phyloP scores from a whole-genome alignment of 1,140 invertebrate species.

The Mycetomoellerius zeteki region DNA sequence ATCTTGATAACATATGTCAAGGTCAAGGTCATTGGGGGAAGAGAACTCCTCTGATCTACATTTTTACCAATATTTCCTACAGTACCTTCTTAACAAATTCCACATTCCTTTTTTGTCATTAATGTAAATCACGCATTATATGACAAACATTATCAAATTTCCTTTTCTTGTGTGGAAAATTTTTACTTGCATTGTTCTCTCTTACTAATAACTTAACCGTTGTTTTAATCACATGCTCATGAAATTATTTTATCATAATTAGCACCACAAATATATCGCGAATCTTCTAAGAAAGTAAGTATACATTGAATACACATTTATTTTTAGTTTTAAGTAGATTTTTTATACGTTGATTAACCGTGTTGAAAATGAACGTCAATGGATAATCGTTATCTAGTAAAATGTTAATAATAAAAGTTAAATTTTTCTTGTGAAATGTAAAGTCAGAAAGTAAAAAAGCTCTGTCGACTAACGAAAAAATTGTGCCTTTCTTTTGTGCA shows the following conservation, averaged over 20 bases:
- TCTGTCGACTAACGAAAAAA: too few relatives aligned
- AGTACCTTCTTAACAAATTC: not conserved
- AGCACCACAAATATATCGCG: not conserved
- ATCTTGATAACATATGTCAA: too few relatives aligned
- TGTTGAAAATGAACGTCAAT: too few relatives aligned
- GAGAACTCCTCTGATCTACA: too few relatives aligned
- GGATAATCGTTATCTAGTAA: too few relatives aligned
- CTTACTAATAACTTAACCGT: not conserved
- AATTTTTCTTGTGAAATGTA: too few relatives aligned
- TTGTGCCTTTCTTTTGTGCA: too few relatives aligned
- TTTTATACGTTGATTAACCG: too few relatives aligned
- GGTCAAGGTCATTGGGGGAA: too few relatives aligned
- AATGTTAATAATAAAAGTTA: too few relatives aligned
- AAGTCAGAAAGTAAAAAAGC: too few relatives aligned
- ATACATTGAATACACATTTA: conserved; percentile 38
- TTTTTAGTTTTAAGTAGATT: too few relatives aligned
- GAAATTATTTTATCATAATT: conserved; percentile 25
- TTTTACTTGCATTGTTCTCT: conserved; percentile 33
- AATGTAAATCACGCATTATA: not conserved
- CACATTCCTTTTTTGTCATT: not conserved
- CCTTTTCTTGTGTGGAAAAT: not conserved
- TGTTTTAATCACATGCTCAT: conserved; percentile 1
- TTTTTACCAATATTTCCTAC: not conserved
- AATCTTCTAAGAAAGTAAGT: conserved; percentile 5
- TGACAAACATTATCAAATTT: not conserved